A percentile compares a stretch with the other conserved stretches of the same genome.
phyloP scores from a whole-genome alignment of 2,113 vertebrate genomes.

The Paramisgurnus dabryanus region DNA sequence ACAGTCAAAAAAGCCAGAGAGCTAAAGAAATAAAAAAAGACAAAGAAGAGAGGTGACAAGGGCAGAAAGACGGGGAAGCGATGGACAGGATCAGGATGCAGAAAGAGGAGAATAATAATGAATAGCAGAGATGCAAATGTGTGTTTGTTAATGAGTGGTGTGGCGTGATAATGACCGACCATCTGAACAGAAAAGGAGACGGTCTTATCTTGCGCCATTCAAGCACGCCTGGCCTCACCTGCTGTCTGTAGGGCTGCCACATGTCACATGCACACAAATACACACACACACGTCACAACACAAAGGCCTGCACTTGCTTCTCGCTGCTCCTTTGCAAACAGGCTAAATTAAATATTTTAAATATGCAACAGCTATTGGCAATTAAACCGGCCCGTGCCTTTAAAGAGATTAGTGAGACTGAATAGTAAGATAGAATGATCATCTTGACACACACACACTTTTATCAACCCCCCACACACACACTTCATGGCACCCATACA shows the following conservation, averaged over 20 bases:
- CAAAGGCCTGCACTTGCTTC: constrained; percentile 82
- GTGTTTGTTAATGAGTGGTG: constrained; percentile 78
- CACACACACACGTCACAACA: constrained; percentile 66
- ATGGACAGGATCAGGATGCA: constrained; percentile 45
- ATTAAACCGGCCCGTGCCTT: constrained; percentile 57
- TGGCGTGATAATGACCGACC: constrained; percentile 81
- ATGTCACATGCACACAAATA: constrained; percentile 58
- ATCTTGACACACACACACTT: constrained; percentile 47
- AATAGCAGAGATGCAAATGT: constrained; percentile 52
- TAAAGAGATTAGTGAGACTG: constrained; percentile 58
- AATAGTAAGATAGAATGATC: constrained; percentile 56
- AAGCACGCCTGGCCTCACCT: constrained; percentile 83
- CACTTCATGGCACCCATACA: background rate
- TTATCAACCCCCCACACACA: background rate
- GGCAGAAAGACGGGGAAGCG: constrained; percentile 22
- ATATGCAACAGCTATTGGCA: constrained; percentile 60
- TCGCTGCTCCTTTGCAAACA: constrained; percentile 61
- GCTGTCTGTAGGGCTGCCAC: constrained; percentile 79
- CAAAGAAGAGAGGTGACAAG: constrained; percentile 3
- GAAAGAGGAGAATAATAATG: constrained; percentile 30
- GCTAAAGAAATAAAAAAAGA: constrained; percentile 12
- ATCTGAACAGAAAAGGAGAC: constrained; percentile 81
- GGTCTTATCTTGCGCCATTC: constrained; percentile 79
- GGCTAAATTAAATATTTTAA: constrained; percentile 58
- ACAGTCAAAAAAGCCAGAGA: background rate